These are phyloP conservation scores for Drosophila sucinea DNA, from an alignment of 1,140 invertebrate genomes.

Conservation along the genomic window DNA sequence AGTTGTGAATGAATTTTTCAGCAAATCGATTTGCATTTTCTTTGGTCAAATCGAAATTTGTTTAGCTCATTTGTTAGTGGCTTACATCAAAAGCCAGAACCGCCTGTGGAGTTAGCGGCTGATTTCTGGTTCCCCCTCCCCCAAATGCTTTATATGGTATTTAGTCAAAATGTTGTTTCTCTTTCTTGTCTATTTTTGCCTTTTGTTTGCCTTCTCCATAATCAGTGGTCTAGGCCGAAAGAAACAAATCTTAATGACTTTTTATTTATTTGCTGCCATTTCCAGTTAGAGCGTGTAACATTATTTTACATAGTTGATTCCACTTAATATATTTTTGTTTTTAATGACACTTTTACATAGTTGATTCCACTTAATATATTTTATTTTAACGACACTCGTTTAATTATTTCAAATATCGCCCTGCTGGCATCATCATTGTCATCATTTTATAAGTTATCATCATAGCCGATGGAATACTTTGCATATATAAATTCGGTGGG, in stretches of 20 bases:
- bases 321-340: constrained; percentile 49
- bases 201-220: constrained; percentile 30
- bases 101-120: constrained; percentile 53
- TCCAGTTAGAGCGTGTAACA: constrained; percentile 71
- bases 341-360: constrained; percentile 71
- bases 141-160: constrained; percentile 70
- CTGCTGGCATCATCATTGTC: constrained; percentile 51
- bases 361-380: constrained; percentile 53
- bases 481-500: constrained; percentile 58
- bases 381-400: constrained; percentile 61
- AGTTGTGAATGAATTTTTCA: constrained; percentile 71
- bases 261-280: constrained; percentile 76
- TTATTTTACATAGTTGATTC: constrained; percentile 68
- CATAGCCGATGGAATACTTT: constrained; percentile 44
- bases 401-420: constrained; percentile 60
- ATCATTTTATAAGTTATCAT: not conserved
- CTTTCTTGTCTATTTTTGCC: constrained; percentile 19
- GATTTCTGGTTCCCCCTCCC: constrained; percentile 43
- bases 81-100: constrained; percentile 75
- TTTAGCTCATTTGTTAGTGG: constrained; percentile 66
- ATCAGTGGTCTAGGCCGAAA: constrained; percentile 30
- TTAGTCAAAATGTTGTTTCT: constrained; percentile 34
- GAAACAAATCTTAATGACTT: constrained; percentile 67
- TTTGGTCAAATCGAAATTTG: constrained; percentile 74
- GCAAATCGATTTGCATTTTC: constrained; percentile 65